Evolutionary conservation across 2,888 invertebrate species (phyloP).

Genomic region (Aquatica leii): DNA sequence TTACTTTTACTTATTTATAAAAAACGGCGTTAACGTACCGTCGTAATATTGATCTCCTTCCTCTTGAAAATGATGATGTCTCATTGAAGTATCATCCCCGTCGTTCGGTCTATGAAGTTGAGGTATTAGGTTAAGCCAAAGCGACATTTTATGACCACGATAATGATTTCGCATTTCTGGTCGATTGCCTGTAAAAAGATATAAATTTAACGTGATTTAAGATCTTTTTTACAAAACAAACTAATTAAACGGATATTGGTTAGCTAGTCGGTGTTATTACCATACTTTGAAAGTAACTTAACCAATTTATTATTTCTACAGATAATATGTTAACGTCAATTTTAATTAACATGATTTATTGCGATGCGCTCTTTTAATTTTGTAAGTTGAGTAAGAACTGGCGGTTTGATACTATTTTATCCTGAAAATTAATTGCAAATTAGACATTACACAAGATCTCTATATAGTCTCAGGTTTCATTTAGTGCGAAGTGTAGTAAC

Average conservation of each 20-base stretch:
- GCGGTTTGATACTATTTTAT: constrained; percentile 25
- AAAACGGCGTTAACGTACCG: constrained; percentile 62
- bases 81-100: constrained; percentile 82
- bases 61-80: constrained; percentile 87
- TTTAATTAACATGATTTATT: constrained; percentile 46
- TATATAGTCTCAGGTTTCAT: neutral
- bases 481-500: neutral
- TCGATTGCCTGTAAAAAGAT: constrained; percentile 66
- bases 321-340: constrained; percentile 42
- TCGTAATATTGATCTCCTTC: constrained; percentile 82
- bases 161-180: constrained; percentile 89
- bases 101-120: constrained; percentile 87
- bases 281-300: constrained; percentile 35
- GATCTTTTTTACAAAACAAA: neutral
- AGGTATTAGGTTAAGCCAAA: constrained; percentile 91
- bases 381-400: constrained; percentile 28
- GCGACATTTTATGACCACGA: constrained; percentile 91
- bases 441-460: neutral
- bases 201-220: too few relatives aligned
- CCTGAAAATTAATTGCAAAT: constrained; percentile 22
- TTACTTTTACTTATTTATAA: neutral
- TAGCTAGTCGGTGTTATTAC: constrained; percentile 6
- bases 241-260: neutral
- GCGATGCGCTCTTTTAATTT: constrained; percentile 32
- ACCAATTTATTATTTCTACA: constrained; percentile 42